These are phyloP conservation scores for Boloria euphrosyne DNA, from an alignment of 2,888 invertebrate genomes.

Conservation along the genomic window DNA sequence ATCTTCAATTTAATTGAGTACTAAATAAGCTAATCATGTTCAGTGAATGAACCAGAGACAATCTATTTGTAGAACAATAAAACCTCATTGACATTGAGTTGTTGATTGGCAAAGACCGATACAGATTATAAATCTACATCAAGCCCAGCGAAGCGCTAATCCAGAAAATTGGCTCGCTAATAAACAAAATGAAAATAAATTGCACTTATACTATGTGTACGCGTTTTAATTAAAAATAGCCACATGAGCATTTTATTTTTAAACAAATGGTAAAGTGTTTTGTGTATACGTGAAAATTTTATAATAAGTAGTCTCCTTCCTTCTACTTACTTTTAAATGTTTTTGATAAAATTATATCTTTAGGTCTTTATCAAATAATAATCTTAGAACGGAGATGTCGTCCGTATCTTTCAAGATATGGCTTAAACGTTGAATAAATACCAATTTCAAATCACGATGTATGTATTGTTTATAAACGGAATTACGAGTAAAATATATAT, in stretches of 20 bases:
- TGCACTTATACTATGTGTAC: background rate
- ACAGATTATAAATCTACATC: constrained; percentile 33
- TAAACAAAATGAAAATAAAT: constrained; percentile 13
- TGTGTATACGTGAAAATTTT: no score
- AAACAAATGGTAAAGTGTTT: no score
- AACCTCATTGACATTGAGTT: constrained; percentile 34
- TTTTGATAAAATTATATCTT: no score
- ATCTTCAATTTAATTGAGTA: background rate
- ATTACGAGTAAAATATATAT: no score
- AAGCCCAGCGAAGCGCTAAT: constrained; percentile 12
- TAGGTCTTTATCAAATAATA: no score
- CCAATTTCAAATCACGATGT: no score
- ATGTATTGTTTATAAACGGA: no score
- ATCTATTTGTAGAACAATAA: constrained; percentile 19
- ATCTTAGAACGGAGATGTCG: no score
- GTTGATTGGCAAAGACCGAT: constrained; percentile 38
- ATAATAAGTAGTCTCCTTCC: no score
- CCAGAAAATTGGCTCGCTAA: constrained; percentile 14
- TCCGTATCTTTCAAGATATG: no score
- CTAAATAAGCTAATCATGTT: background rate
- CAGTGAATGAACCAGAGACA: constrained; percentile 16
- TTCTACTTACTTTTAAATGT: no score
- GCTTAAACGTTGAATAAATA: no score
- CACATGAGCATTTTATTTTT: background rate
- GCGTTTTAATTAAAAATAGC: background rate